phyloP scores from a whole-genome alignment of 2,797 vertebrate species.

The Anolis apletophallus region DNA sequence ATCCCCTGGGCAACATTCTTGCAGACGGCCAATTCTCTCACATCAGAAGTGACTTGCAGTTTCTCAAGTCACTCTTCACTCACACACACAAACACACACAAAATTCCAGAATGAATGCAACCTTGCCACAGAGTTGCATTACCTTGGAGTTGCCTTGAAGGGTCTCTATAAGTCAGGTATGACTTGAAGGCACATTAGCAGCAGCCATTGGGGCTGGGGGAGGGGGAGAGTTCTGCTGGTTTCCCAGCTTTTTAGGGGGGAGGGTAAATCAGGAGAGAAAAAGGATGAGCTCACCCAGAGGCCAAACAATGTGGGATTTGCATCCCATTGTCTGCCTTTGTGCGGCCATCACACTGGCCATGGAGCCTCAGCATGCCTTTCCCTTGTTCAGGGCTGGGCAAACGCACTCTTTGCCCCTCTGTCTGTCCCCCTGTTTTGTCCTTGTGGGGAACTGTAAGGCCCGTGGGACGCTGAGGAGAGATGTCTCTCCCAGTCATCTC shows the following conservation, averaged over 20 bases:
- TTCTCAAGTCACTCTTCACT: too few species aligned
- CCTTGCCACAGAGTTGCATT: too few species aligned
- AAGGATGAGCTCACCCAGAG: slow-evolving; percentile 24
- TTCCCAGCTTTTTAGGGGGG: not conserved
- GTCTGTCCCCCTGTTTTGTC: not conserved
- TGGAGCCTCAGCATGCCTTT: not conserved
- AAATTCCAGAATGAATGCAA: too few species aligned
- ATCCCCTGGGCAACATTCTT: too few species aligned
- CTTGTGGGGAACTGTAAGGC: not conserved
- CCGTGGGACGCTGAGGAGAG: not conserved
- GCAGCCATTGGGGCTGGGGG: too few species aligned
- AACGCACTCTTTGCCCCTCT: not conserved
- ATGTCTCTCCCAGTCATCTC: not conserved
- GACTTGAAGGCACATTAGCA: not conserved
- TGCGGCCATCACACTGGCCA: not conserved
- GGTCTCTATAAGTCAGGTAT: too few species aligned
- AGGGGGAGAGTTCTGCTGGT: not conserved
- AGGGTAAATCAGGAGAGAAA: not conserved
- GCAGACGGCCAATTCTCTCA: too few species aligned
- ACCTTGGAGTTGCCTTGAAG: too few species aligned
- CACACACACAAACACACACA: too few species aligned
- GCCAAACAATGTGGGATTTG: slow-evolving; percentile 38
- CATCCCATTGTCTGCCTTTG: slow-evolving; percentile 36
- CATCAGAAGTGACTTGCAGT: too few species aligned
- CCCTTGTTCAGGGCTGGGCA: not conserved